Percentiles rank a stretch among this genome's conserved stretches.
Evolutionary conservation across 2,888 invertebrate species (phyloP).

Genomic region (Monoplex corrugatus): DNA sequence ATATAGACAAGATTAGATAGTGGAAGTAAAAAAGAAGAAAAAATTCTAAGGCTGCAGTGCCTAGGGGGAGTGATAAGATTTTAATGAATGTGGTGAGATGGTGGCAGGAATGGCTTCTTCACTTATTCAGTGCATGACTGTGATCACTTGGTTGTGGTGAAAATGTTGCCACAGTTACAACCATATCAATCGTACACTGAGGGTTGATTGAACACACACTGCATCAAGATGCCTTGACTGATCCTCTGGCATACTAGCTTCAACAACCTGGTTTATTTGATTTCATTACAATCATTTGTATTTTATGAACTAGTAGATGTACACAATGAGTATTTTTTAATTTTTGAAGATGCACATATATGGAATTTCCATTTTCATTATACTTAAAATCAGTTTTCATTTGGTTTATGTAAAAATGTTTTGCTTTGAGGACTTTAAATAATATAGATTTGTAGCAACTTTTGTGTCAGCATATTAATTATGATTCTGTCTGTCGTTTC

Average conservation of each 20-base stretch:
- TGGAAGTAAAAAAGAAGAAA: too few species aligned
- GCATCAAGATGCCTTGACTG: not conserved
- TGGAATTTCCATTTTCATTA: not conserved
- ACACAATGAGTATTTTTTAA: not conserved
- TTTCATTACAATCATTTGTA: not conserved
- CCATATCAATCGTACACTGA: slow-evolving; percentile 31
- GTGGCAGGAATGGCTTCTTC: not conserved
- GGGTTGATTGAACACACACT: not conserved
- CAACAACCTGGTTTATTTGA: not conserved
- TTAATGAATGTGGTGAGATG: not conserved
- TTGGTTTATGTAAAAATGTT: not conserved
- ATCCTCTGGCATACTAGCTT: not conserved
- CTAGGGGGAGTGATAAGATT: not conserved
- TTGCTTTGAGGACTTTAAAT: not conserved
- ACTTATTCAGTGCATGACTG: slow-evolving; percentile 36
- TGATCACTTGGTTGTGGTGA: slow-evolving; percentile 22
- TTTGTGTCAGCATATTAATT: not conserved
- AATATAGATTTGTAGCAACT: not conserved
- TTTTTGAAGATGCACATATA: not conserved
- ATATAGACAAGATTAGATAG: too few species aligned
- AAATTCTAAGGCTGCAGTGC: too few species aligned
- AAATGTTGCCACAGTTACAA: not conserved
- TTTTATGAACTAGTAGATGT: not conserved
- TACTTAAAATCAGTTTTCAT: not conserved
- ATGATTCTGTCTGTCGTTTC: not conserved